Evolutionary conservation across 2,888 invertebrate genomes (phyloP).

Genomic region (Leptinotarsa juncta): DNA sequence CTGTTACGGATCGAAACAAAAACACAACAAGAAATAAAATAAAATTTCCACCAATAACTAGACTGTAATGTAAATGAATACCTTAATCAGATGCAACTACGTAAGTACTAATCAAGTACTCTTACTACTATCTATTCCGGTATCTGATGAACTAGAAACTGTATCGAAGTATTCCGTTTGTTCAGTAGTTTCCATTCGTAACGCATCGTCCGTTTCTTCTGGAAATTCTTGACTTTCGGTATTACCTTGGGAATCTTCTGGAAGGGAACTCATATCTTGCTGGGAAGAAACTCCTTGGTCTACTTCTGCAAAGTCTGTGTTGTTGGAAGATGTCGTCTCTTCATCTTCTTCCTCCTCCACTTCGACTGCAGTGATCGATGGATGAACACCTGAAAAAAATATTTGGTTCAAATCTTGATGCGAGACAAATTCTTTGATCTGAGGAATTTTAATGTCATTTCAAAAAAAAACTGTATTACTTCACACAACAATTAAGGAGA

Average conservation of each 20-base stretch:
- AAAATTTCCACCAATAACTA: background rate
- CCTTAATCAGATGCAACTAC: background rate
- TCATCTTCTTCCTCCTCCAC: constrained; percentile 55
- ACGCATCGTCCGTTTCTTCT: constrained; percentile 16
- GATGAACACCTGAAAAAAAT: constrained; percentile 59
- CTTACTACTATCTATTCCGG: constrained; percentile 17
- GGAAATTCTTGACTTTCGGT: constrained; percentile 10
- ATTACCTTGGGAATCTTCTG: constrained; percentile 45
- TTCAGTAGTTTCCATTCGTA: constrained; percentile 7
- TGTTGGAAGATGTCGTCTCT: constrained; percentile 46
- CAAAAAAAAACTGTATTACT: background rate
- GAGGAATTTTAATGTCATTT: too few relatives aligned
- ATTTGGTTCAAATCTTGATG: background rate
- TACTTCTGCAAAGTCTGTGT: constrained; percentile 52
- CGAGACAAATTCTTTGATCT: too few relatives aligned
- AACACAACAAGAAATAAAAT: background rate
- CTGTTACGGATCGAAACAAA: too few relatives aligned
- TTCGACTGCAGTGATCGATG: constrained; percentile 60
- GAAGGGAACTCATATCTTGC: constrained; percentile 51
- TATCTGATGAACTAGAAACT: constrained; percentile 40
- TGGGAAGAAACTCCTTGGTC: constrained; percentile 50
- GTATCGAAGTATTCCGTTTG: constrained; percentile 49
- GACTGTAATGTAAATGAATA: background rate
- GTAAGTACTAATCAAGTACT: background rate
- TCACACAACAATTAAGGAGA: too few relatives aligned